Base-by-base conservation (phyloP, 2,888 invertebrate species). In the Gastrophysa polygoni region DNA sequence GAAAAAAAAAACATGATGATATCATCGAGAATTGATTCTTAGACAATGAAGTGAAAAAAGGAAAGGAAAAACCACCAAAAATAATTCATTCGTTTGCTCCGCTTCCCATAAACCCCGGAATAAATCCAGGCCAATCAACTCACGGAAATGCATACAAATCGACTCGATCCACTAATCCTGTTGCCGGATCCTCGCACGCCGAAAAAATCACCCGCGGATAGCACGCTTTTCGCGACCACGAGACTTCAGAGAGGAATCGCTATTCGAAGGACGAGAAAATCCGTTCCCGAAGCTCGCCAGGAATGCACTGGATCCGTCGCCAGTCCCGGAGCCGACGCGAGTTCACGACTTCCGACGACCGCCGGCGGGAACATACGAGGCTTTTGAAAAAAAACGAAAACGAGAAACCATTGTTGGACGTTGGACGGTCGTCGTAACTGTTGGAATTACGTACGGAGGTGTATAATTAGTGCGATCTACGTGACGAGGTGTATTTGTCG, bases 231-330 rank as follows among this genome's bases (percentile, higher is more conserved):
- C n/a, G n/a, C n/a, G n/a, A n/a, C n/a, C n/a, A n/a, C n/a, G n/a
- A n/a, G n/a, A n/a, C n/a, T n/a, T n/a, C n/a, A n/a, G n/a, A n/a
- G n/a, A n/a, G n/a, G n/a, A n/a, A n/a, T n/a, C n/a, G n/a, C n/a
- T n/a, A n/a, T n/a, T n/a, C n/a, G n/a, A n/a, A n/a, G n/a, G n/a
- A n/a, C n/a, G n/a, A n/a, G 72, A 72, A 72, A 72, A 71, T 69
- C 73, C 75, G 76, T 75, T 73, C 60, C 64, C 69, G 61, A 64
- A 67, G 67, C 69, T 64, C 66, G 70, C 72, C 73, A 73, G 68
- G 70, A 72, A 68, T 72, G 72, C 71, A 77, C 75, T 75, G 77
- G 73, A 24, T 75, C 73, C 70, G 71, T 73, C 73, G 75, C 75
- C 70, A 71, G 73, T 73, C 75, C 75, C 70, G 75, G 75, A 74